Conservation (phyloP, 2,888 invertebrate species). For the Drosophila paracracens region DNA sequence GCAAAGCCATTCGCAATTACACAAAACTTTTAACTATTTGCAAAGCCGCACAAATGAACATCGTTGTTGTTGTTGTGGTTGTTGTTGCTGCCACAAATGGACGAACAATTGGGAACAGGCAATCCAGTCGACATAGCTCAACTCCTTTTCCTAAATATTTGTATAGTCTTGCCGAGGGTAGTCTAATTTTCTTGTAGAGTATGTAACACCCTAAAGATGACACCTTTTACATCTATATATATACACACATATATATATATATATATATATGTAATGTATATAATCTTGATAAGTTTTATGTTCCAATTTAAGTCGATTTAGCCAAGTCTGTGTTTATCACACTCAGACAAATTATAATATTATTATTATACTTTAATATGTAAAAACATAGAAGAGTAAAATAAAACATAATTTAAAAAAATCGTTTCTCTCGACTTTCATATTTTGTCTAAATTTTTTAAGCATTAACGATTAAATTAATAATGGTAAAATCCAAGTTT, state of each 20-base stretch:
- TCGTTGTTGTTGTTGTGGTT: slow-evolving; percentile 2
- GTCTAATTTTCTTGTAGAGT: neutral
- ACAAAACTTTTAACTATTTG: slow-evolving; percentile 31
- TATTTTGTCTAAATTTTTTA: neutral
- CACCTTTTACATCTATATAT: neutral
- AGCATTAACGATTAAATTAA: neutral
- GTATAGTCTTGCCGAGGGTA: neutral
- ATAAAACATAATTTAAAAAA: neutral
- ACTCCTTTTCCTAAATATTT: slow-evolving; percentile 28
- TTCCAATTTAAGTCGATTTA: neutral
- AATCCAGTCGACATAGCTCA: slow-evolving; percentile 1
- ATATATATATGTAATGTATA: neutral
- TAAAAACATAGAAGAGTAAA: neutral
- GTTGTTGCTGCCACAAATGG: neutral
- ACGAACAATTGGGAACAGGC: slow-evolving; percentile 1
- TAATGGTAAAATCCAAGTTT: fast-evolving
- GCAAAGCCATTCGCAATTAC: slow-evolving; percentile 32
- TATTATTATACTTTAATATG: neutral
- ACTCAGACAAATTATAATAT: neutral
- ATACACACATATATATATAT: neutral
- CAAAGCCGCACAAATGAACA: slow-evolving; percentile 6
- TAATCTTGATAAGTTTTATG: neutral
- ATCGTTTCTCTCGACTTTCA: neutral
- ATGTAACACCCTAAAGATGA: neutral
- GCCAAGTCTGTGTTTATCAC: neutral